phyloP scores from a whole-genome alignment of 2,797 vertebrate genomes.

The Muraenolepis orangiensis region DNA sequence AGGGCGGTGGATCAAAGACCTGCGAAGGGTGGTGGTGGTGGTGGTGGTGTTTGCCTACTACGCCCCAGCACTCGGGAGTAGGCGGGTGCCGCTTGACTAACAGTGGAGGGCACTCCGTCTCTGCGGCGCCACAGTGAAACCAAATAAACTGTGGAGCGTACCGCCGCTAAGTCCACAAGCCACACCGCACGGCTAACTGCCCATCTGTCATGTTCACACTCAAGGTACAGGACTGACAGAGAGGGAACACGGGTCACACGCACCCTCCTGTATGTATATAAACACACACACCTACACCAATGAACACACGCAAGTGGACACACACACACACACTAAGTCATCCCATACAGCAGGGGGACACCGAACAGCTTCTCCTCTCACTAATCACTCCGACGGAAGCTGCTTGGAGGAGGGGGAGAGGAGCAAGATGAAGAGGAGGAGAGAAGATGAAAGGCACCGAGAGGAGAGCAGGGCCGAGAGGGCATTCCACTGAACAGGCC shows the following conservation, averaged over 20 bases:
- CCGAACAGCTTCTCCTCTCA: slow-evolving; percentile 52
- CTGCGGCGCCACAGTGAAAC: slow-evolving; percentile 30
- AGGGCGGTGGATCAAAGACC: slow-evolving; percentile 26
- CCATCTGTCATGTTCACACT: neutral
- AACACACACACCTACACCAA: no score
- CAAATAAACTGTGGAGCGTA: slow-evolving; percentile 5
- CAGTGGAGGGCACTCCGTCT: slow-evolving; percentile 27
- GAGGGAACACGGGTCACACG: no score
- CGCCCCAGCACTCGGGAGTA: slow-evolving; percentile 31
- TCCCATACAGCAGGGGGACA: slow-evolving; percentile 36
- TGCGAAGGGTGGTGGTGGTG: neutral
- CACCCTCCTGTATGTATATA: no score
- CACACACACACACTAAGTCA: slow-evolving; percentile 39
- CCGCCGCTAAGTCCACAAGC: neutral
- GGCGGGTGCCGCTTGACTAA: slow-evolving; percentile 35
- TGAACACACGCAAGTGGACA: slow-evolving; percentile 26
- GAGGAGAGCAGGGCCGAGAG: slow-evolving; percentile 59
- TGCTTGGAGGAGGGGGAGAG: slow-evolving; percentile 38
- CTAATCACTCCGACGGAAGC: slow-evolving; percentile 65
- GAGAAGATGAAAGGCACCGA: slow-evolving; percentile 58
- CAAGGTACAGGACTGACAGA: neutral
- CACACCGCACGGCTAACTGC: neutral
- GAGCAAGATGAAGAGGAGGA: neutral
- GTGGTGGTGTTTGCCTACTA: slow-evolving; percentile 33
- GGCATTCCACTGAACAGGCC: slow-evolving; percentile 71